A percentile compares a stretch with the other conserved stretches of the same genome.
phyloP scores from a whole-genome alignment of 2,888 invertebrate genomes.

The Cephus rjabovi region DNA sequence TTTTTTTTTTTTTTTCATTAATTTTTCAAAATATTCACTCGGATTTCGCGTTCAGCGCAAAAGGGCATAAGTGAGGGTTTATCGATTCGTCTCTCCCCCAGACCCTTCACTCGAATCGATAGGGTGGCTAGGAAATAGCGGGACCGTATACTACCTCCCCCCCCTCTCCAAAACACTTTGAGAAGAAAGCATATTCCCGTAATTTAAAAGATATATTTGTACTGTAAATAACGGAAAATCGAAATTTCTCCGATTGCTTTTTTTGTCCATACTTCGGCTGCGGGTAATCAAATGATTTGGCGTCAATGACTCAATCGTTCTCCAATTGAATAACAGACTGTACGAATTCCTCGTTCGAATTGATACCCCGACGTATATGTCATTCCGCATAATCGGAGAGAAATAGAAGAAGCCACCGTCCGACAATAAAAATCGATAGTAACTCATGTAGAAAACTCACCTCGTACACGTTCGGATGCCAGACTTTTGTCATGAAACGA shows the following conservation, averaged over 20 bases:
- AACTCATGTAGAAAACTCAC: constrained; percentile 71
- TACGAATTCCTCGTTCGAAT: not conserved
- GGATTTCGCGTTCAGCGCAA: not conserved
- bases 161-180: not conserved
- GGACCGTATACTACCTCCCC: not conserved
- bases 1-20: not conserved
- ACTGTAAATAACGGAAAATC: not conserved
- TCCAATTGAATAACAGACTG: not conserved
- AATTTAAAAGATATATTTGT: not conserved
- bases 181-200: not conserved
- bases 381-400: not conserved
- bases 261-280: not conserved
- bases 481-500: constrained; percentile 98
- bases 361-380: not conserved
- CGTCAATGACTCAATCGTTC: not conserved
- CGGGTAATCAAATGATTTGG: not conserved
- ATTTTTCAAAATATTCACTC: not conserved
- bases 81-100: not conserved
- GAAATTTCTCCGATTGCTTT: not conserved
- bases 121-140: not conserved
- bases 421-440: constrained; percentile 38
- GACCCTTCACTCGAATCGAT: not conserved
- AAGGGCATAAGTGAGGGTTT: not conserved
- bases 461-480: constrained; percentile 99
- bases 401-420: not conserved